Evolutionary conservation across 1,140 invertebrate species (phyloP), one percentile per base, ranked within the genome.

Genomic region (Apolygus lucorum): DNA sequence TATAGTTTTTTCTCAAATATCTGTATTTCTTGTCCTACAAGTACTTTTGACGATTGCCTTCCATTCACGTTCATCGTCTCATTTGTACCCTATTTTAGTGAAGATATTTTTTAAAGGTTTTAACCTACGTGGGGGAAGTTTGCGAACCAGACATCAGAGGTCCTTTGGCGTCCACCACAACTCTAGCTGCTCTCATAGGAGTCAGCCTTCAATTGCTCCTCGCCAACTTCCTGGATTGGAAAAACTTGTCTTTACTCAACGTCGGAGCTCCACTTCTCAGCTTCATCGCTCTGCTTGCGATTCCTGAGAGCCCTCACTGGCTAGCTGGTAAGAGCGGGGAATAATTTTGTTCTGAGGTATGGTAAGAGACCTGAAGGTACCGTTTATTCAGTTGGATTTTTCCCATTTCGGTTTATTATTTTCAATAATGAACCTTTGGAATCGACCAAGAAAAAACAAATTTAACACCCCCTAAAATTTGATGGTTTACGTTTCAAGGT

Each of bases 241-340:
- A 88, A 27, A 85, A 81, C 0, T 83, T 89, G 1, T 86, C 87
- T 0, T 76, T 90, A 0, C 77, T 89, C 34, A 90, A 88, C 73
- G 79, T 88, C 0, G 74, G 78, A 1, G 85, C 89, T 72, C 89
- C 89, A 4, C 77, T 89, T 28, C 62, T 86, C 0, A 86, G 88
- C 2, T 83, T 90, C 17, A 52, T 84, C 0, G 82, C 84, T 0
- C 78, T 91, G 0, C 86, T 82, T 69, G 82, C 89, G 73, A 84
- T 92, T 1, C 90, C 90, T 0, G 90, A 92, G 77, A 90, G 87
- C 72, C 89, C 90, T 1, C 83, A 88, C 72, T 92, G 90, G 90
- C 78, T 91, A 14, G 78, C 80, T 70, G 78, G 81, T 82, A 76
- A 73, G 71, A n/a, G n/a, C n/a, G n/a, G n/a, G n/a, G n/a, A n/a